phyloP scores from a whole-genome alignment of 2,113 vertebrate genomes.

The Daboia siamensis region DNA sequence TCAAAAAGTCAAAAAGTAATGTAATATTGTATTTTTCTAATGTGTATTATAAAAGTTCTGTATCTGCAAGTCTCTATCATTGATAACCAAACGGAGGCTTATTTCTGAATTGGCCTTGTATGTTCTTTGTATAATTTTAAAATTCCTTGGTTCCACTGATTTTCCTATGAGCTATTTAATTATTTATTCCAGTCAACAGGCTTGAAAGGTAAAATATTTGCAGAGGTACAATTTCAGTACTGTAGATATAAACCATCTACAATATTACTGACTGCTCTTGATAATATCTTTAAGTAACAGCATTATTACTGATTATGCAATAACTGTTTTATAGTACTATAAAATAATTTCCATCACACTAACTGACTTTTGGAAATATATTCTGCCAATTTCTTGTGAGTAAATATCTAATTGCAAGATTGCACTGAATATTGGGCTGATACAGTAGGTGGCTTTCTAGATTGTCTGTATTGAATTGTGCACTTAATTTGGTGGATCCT shows the following conservation, averaged over 20 bases:
- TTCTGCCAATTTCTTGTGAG: background rate
- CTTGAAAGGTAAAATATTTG: conserved; percentile 16
- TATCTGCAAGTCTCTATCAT: too few relatives aligned
- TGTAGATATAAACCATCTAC: conserved; percentile 27
- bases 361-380: conserved; percentile 8
- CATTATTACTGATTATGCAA: background rate
- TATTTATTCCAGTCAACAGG: background rate
- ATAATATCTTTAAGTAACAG: conserved; percentile 5
- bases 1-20: too few relatives aligned
- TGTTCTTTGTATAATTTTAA: background rate
- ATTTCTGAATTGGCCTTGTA: background rate
- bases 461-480: background rate
- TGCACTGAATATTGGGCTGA: background rate
- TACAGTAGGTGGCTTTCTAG: background rate
- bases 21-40: too few relatives aligned
- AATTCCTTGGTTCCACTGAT: background rate
- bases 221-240: conserved; percentile 1
- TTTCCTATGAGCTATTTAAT: conserved; percentile 1
- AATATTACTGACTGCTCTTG: background rate
- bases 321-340: conserved; percentile 11
- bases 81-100: too few relatives aligned
- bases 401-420: conserved; percentile 4
- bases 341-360: background rate
- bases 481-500: background rate
- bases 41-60: too few relatives aligned